A percentile compares a stretch with the other conserved stretches of the same genome.
These are phyloP conservation scores for Austrofundulus limnaeus DNA, from an alignment of 2,113 vertebrate genomes.

Conservation along the genomic window DNA sequence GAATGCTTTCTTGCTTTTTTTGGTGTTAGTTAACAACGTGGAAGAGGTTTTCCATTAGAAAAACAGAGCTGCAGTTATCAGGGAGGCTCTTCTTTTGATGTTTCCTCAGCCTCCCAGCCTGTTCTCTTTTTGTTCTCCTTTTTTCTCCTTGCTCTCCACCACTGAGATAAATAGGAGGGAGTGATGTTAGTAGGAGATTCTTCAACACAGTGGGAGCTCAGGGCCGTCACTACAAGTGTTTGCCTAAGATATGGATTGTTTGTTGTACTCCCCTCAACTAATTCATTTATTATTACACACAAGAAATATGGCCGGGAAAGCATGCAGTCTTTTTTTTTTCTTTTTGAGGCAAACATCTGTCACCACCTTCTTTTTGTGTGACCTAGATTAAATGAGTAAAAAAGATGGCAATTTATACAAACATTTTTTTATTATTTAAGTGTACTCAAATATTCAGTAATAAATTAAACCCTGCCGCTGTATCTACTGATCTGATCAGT, in stretches of 20 bases:
- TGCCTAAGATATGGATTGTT: constrained; percentile 79
- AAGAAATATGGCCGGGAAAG: constrained; percentile 67
- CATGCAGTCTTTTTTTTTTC: constrained; percentile 35
- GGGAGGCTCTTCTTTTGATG: constrained; percentile 70
- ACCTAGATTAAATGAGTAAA: constrained; percentile 34
- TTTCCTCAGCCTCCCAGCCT: constrained; percentile 48
- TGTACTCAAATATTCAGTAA: constrained; percentile 27
- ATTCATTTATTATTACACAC: constrained; percentile 78
- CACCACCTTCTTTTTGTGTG: constrained; percentile 41
- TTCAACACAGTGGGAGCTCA: constrained; percentile 76
- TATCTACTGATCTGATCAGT: constrained; percentile 35
- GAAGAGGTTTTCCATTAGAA: constrained; percentile 56
- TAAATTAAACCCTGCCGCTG: constrained; percentile 38
- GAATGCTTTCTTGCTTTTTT: constrained; percentile 39
- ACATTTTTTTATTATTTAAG: constrained; percentile 23
- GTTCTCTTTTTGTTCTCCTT: constrained; percentile 28
- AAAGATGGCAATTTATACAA: constrained; percentile 30
- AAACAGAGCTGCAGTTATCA: constrained; percentile 59
- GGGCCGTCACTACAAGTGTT: constrained; percentile 73
- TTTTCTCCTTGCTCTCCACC: constrained; percentile 32
- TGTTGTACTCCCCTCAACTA: constrained; percentile 73
- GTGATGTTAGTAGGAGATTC: constrained; percentile 76
- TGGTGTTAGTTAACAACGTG: constrained; percentile 67
- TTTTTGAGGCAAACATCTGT: constrained; percentile 33
- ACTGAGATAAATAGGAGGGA: constrained; percentile 75